Evolutionary conservation across 2,888 invertebrate genomes (phyloP), one percentile per base, ranked within the genome.

Genomic region (Calliopum simillimum): DNA sequence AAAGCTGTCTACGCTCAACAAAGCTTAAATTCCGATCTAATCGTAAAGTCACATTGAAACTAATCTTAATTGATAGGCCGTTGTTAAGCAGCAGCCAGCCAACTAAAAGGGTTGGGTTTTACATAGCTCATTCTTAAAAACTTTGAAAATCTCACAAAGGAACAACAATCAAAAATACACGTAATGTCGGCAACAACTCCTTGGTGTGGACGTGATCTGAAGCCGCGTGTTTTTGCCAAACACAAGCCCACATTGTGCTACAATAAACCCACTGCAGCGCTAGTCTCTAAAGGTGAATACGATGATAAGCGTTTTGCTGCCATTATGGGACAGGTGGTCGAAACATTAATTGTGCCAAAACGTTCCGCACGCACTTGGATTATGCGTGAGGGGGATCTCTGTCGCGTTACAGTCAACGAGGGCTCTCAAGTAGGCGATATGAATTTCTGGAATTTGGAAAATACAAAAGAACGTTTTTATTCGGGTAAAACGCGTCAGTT

Each of bases 401-500:
- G 87, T 71, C 85, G 88, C 14, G 79, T 88, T 4, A 83, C 85
- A 0, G 79, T 87, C 0, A 75, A 81, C n/a, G 85, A 86, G 70
- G 88, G 87, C 5, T 80, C 87, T 0, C 88, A 88, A 76, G 87
- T 88, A 49, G 87, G 87, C 16, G 87, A 88, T 77, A 4, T 87
- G 56, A 87, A 88, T 76, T 82, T 88, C 49, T 87, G 88, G 88
- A 88, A 88, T 76, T 71, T 85, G 49, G 82, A 87, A 1, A 86
- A 88, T 76, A 79, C 81, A 2, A 80, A 85, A 46, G 87, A 88
- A 69, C 82, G 82, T 25, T 86, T 88, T 73, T 88, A 86, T 75
- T 86, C 86, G 13, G 87, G 87, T n/a, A 87, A 88, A 78, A 88
- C 88, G 1, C 82, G 88, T 5, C 88, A 88, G 75, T 73, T 88